Evolutionary conservation across 2,797 vertebrate species (phyloP), one percentile per base, ranked within the genome.

Genomic region (Coendou prehensilis): DNA sequence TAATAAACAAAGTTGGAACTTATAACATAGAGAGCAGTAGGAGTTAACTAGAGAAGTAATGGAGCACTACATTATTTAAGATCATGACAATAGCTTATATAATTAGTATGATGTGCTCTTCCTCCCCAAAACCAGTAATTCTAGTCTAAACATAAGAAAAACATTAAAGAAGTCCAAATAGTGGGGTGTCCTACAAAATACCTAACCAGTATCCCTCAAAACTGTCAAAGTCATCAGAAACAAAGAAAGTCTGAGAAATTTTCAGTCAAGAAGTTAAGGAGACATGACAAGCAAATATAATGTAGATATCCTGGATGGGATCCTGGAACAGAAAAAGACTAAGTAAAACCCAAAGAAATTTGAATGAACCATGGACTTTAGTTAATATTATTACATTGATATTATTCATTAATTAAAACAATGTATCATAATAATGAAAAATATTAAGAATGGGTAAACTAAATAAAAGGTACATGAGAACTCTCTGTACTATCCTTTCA

Each of bases 221-320:
- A 85, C 56, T 89, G 33, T 90, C 67, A 89, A 94, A 87, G 41
- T 91, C 82, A 87, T 87, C 47, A 93, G 89, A 94, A 87, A 93
- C 23, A 87, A 95, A 64, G 52, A 73, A 93, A 96, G 56, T 71
- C 73, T 92, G 81, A 97, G 78, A 96, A 93, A 93, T 9, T 88
- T 95, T 91, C 81, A 96, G n/a, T 84, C 76, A 73, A 94, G 71
- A 97, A 20, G 5, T 56, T 93, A 96, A 93, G 69, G 33, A 95
- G 41, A 93, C 15, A 89, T 33, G 26, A 78, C 22, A 93, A 96
- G 30, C 71, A 96, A 92, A 82, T 41, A 59, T n/a, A 90, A 89
- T 54, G 26, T 76, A 30, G 41, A 15, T 79, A 87, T 69, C 47
- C 41, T 83, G 6, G 3, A 45, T 45, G 17, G 59, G 4, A 83